Evolutionary conservation across 92 coral and sea anemone species (phyloP), one percentile per base, ranked within the genome.

Genomic region (Plumapathes pennacea): DNA sequence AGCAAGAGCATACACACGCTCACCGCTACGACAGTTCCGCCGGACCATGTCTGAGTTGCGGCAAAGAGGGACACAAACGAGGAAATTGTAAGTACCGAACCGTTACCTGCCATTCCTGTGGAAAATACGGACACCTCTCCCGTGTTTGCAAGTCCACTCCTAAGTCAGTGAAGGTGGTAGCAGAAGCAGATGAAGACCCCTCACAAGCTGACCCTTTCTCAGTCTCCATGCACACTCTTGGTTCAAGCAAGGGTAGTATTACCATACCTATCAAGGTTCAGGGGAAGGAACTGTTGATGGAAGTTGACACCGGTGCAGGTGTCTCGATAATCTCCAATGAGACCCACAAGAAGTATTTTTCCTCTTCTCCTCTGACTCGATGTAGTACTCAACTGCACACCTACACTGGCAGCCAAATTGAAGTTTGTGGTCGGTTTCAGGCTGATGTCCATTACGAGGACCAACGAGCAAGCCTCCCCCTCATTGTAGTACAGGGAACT

Each of bases 291-390:
- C 32, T 72, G 3, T 0, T 38, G 1, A 72, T 62, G 72, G 80
- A 72, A 51, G 31, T 72, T 13, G 71, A 73, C 32, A 73, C 72
- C 0, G 75, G 75, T 3, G 75, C 75, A 5, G 66, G 66, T 6
- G 38, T 67, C 3, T 67, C 75, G 1, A 25, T 67, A 7, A 67
- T 67, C 24, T 67, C 74, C 8, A 14, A 66, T 25, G 74, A 38
- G 18, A 66, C 41, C 17, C 51, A 46, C 47, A 32, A 61, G 24
- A 62, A 23, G 22, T 27, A 67, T 27, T 58, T 76, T 36, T 39
- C 27, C 10, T 32, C 21, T 2, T 57, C 44, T 11, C 54, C 63
- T 3, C 63, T 66, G 27, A 22, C 38, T 24, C 70, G 69, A 13
- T 55, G 61, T 17, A 24, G 15, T 3, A 52, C 77, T 0, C 43